Evolutionary conservation across 2,113 vertebrate species (phyloP), one percentile per base, ranked within the genome.

Genomic region (Osmerus eperlanus): DNA sequence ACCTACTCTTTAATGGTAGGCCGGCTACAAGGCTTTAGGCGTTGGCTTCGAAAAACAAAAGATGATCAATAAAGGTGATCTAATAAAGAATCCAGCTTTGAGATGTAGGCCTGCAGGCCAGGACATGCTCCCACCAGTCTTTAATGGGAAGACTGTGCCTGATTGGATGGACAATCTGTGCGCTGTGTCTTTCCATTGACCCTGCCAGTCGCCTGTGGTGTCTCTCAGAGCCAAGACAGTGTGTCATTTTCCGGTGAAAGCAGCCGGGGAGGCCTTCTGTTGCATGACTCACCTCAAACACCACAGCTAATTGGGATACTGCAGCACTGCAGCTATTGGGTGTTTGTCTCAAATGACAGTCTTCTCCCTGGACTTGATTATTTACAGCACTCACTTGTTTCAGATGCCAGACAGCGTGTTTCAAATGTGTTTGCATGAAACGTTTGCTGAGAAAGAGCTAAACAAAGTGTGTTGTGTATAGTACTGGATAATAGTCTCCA

Each of bases 341-440:
- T 67, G 65, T 83, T 21, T 85, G 79, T 85, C 75, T 86, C 79
- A 72, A 84, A 82, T 73, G 25, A 68, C 78, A 68, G 82, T 78
- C 87, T 83, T 87, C 85, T 82, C 81, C 83, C 89, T 87, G 87
- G 88, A 86, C 89, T 87, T 86, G 84, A 83, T 83, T 87, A 86
- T 80, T 78, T 70, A 77, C 73, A 18, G 13, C 47, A 4, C 5
- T 78, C 74, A 85, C 78, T 88, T 63, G 74, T 51, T 67, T 47
- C 41, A 47, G 41, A 47, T 11, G 41, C 41, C 7, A 47, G 41
- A 47, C 41, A 66, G 73, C 56, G 32, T 67, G 21, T 84, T 85
- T 78, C 78, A 73, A 60, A 67, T 71, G 36, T 32, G 65, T 53
- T 54, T 28, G 16, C 16, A 29, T 16, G 16, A 21, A 41, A 13